These are phyloP conservation scores for Macaca nemestrina DNA, from an alignment of 2,113 vertebrate species.

Conservation along the genomic window DNA sequence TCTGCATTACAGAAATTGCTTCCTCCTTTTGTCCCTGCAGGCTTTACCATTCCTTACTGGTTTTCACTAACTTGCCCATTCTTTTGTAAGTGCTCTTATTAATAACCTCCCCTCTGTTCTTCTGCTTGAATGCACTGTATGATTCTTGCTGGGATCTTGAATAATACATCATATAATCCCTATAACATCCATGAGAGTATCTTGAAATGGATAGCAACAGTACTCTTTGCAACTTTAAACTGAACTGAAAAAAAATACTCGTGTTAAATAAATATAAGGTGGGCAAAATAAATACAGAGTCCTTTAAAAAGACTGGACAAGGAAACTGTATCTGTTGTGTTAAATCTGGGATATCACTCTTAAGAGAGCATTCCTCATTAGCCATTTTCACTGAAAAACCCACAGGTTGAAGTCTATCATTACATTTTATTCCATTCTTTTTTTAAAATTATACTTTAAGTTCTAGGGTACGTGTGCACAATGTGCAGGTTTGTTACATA, in stretches of 20 bases:
- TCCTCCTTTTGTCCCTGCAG: background rate
- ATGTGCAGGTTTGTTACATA: no score
- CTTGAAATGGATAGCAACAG: background rate
- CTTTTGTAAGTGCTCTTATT: background rate
- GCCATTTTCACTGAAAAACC: background rate
- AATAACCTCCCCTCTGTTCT: background rate
- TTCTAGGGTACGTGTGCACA: no score
- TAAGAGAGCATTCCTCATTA: background rate
- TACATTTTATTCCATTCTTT: background rate
- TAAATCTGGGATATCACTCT: background rate
- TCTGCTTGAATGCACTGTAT: background rate
- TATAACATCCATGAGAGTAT: background rate
- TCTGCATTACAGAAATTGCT: background rate
- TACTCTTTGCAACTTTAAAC: background rate
- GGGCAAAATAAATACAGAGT: background rate
- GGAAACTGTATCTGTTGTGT: background rate
- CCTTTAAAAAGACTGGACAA: background rate
- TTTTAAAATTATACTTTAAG: no score
- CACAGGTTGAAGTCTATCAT: background rate
- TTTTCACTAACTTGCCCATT: background rate
- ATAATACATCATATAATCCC: background rate
- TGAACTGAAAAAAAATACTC: background rate
- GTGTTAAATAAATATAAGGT: background rate
- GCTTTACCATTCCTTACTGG: background rate
- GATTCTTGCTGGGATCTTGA: background rate